phyloP scores from a whole-genome alignment of 2,888 invertebrate genomes.

The Stenurella melanura region DNA sequence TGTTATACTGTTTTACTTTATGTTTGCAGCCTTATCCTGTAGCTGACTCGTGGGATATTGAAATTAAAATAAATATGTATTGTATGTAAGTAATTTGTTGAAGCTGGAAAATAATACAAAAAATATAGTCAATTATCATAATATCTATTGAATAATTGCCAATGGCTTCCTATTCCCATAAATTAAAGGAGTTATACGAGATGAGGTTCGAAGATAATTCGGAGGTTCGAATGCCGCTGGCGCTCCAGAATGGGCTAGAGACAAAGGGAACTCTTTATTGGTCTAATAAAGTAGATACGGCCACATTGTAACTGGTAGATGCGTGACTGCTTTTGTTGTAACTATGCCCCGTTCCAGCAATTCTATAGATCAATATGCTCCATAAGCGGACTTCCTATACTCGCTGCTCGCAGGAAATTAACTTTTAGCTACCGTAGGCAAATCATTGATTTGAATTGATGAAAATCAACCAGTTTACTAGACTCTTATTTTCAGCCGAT shows the following conservation, averaged over 20 bases:
- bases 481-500: neutral
- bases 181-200: constrained; percentile 46
- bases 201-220: constrained; percentile 48
- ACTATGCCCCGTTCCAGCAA: constrained; percentile 48
- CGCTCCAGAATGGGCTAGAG: constrained; percentile 43
- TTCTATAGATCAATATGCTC: constrained; percentile 55
- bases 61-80: too few species aligned
- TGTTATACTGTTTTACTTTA: too few species aligned
- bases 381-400: constrained; percentile 55
- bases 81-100: too few species aligned
- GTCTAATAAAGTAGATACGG: constrained; percentile 58
- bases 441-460: constrained; percentile 56
- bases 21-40: too few species aligned
- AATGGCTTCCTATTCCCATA: constrained; percentile 37
- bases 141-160: constrained; percentile 28
- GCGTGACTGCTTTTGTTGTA: constrained; percentile 57
- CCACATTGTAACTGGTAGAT: constrained; percentile 51
- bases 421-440: constrained; percentile 56
- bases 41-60: too few species aligned
- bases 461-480: constrained; percentile 30
- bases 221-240: constrained; percentile 44
- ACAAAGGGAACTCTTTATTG: constrained; percentile 57
- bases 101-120: neutral
- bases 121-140: constrained; percentile 5
- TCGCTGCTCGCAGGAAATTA: constrained; percentile 57